Evolutionary conservation across 2,797 vertebrate species (phyloP), one percentile per base, ranked within the genome.

Genomic region (Champsocephalus esox): DNA sequence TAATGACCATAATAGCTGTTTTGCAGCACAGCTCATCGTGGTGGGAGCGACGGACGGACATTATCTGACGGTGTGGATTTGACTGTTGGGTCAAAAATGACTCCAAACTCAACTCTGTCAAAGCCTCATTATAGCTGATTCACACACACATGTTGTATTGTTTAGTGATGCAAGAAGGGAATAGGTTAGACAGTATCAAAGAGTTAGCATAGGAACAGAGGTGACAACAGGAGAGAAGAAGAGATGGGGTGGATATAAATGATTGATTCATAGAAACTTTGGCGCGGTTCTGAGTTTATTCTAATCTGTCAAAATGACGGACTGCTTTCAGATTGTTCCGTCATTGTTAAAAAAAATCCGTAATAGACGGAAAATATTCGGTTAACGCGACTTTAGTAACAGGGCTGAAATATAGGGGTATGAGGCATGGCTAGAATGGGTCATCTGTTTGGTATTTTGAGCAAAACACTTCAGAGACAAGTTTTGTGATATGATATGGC

Each of bases 1-100:
- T 88, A 87, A 91, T 83, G 66, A 86, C 64, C 55, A 73, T 92
- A 90, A 93, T 86, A 57, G 69, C 81, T 84, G 90, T 90, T 91
- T 91, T 79, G 72, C 69, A 84, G 49, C 65, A 71, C 17, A 59
- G 66, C 69, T 81, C 73, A 67, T 67, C 71, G 46, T 56, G 24
- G 70, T 45, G 73, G 74, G 62, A 84, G 81, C 9, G 34, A 71
- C 0, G 44, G 46, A 9, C 75, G 60, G 64, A 48, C 65, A 78
- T 82, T 77, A 77, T 76, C 71, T 78, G 59, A 75, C 2, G 59
- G 78, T 54, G 77, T 68, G 76, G 62, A 62, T 76, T 60, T 48
- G 70, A 46, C 44, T 19, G 14, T 21, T 12, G 10, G 38, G 70
- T 58, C 57, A 52, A 75, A 70, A 80, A 65, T 0, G 1, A 3